Percentiles rank a stretch among this genome's conserved stretches.
phyloP scores from a whole-genome alignment of 2,888 invertebrate species.

The Arenicola marina region DNA sequence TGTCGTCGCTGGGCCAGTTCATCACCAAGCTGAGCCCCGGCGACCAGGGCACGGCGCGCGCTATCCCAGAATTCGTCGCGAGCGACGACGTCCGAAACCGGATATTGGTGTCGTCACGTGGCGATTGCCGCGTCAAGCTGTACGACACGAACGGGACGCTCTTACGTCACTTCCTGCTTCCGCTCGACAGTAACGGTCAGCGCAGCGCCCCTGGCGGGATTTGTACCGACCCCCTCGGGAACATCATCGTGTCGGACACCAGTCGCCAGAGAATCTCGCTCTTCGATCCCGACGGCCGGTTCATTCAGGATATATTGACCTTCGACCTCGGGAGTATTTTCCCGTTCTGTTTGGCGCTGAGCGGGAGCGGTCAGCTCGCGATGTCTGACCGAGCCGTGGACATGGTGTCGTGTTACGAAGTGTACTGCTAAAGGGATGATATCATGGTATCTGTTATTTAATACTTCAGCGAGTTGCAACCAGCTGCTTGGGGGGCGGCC shows the following conservation, averaged over 20 bases:
- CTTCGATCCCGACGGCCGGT: background rate
- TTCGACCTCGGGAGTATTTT: background rate
- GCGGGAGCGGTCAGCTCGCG: background rate
- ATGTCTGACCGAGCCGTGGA: background rate
- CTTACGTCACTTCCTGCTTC: background rate
- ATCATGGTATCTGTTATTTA: too few relatives aligned
- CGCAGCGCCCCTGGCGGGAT: background rate
- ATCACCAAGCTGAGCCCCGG: background rate
- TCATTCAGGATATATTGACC: background rate
- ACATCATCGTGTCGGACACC: constrained; percentile 9
- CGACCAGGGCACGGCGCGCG: background rate
- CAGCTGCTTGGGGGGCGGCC: too few relatives aligned
- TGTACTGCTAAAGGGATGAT: too few relatives aligned
- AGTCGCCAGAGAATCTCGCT: background rate
- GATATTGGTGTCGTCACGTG: background rate
- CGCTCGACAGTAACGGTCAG: background rate
- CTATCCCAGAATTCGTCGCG: background rate
- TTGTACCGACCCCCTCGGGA: constrained; percentile 1
- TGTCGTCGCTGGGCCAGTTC: background rate
- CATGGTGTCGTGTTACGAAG: background rate
- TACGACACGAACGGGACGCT: background rate
- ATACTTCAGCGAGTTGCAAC: too few relatives aligned
- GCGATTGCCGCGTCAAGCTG: background rate
- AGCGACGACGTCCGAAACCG: background rate
- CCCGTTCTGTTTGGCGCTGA: constrained; percentile 4